phyloP scores from a whole-genome alignment of 1,140 invertebrate species.

The Pinna nobilis region DNA sequence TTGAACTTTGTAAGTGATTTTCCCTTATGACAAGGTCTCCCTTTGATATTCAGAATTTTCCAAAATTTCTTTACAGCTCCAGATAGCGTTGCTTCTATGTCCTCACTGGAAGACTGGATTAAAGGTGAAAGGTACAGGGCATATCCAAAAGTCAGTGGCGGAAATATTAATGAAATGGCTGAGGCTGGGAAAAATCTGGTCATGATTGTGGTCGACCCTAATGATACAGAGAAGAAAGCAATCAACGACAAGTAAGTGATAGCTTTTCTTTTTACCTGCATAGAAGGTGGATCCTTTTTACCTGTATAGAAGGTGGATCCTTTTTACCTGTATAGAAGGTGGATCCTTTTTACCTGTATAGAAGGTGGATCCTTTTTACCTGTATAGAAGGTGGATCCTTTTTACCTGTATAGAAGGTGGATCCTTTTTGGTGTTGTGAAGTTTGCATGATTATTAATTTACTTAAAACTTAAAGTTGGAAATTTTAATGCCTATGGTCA shows the following conservation, averaged over 20 bases:
- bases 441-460: too few species aligned
- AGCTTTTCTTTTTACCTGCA: background rate
- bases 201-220: slow-evolving; percentile 59
- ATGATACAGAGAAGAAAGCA: slow-evolving; percentile 49
- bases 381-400: too few species aligned
- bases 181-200: slow-evolving; percentile 66
- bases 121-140: slow-evolving; percentile 92
- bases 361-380: too few species aligned
- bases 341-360: too few species aligned
- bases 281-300: too few species aligned
- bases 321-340: too few species aligned
- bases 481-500: too few species aligned
- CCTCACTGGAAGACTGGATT: slow-evolving; percentile 81
- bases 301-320: too few species aligned
- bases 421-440: too few species aligned
- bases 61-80: slow-evolving; percentile 45
- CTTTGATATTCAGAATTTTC: background rate
- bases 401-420: too few species aligned
- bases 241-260: slow-evolving; percentile 55
- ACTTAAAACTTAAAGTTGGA: too few species aligned
- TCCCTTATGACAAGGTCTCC: background rate
- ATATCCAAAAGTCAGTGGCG: slow-evolving; percentile 88
- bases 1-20: background rate
- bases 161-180: slow-evolving; percentile 69
- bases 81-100: slow-evolving; percentile 52